Percentiles rank a stretch among this genome's conserved stretches.
Conservation (phyloP, 2,888 invertebrate species). For the Lithophane ornitopus region DNA sequence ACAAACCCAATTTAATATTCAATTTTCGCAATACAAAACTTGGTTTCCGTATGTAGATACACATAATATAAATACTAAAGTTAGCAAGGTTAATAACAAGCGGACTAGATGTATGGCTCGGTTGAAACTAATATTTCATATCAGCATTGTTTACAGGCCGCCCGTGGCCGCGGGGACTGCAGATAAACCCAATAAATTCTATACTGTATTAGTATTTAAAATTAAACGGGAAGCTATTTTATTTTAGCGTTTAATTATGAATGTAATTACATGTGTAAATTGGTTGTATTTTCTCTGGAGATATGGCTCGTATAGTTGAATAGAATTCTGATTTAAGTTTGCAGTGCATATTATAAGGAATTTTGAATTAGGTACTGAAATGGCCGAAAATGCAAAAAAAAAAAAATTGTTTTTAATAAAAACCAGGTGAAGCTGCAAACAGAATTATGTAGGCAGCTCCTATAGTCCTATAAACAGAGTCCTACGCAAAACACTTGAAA, state of each 20-base stretch:
- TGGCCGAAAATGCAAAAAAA: neutral
- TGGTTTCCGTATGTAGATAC: constrained; percentile 48
- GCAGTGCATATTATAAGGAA: neutral
- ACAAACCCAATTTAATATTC: constrained; percentile 50
- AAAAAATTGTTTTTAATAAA: neutral
- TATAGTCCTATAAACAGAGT: neutral
- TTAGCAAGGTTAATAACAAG: constrained; percentile 72
- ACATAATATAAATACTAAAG: constrained; percentile 66
- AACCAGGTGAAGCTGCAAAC: neutral
- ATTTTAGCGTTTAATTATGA: constrained; percentile 58
- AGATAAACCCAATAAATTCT: constrained; percentile 70
- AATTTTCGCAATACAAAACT: constrained; percentile 61
- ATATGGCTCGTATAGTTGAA: constrained; percentile 3
- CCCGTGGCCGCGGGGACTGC: constrained; percentile 74
- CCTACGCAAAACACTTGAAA: constrained; percentile 26
- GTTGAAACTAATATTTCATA: constrained; percentile 81
- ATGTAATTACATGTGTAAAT: constrained; percentile 56
- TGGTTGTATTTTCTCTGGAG: constrained; percentile 35
- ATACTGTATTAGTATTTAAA: constrained; percentile 68
- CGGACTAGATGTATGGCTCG: constrained; percentile 74
- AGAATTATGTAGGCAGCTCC: neutral
- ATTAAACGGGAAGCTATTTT: constrained; percentile 60
- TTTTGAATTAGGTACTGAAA: too few relatives aligned
- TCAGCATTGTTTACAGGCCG: constrained; percentile 79
- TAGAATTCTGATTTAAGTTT: constrained; percentile 29